Percentiles rank a stretch among this genome's conserved stretches.
Conservation (phyloP, 1,140 invertebrate genomes). For the Palaemon carinicauda region DNA sequence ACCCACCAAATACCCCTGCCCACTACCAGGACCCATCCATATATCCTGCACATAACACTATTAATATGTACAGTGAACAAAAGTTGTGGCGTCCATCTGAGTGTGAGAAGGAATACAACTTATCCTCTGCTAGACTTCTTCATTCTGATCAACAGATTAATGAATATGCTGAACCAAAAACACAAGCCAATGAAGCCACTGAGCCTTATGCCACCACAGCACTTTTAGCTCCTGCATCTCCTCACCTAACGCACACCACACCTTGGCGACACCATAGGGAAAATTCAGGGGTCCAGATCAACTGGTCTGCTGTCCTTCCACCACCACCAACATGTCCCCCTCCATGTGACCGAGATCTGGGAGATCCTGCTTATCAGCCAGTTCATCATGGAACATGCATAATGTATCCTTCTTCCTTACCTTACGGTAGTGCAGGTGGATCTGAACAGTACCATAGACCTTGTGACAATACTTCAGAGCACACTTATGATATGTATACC, state of each 20-base stretch:
- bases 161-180: slow-evolving; percentile 58
- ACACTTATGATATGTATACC: background rate
- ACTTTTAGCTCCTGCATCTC: slow-evolving; percentile 35
- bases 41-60: slow-evolving; percentile 44
- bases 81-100: slow-evolving; percentile 56
- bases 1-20: slow-evolving; percentile 28
- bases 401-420: background rate
- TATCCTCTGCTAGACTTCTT: slow-evolving; percentile 49
- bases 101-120: slow-evolving; percentile 51
- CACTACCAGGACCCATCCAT: slow-evolving; percentile 50
- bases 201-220: slow-evolving; percentile 49
- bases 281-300: slow-evolving; percentile 3
- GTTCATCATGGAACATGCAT: background rate
- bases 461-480: background rate
- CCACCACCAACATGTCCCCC: slow-evolving; percentile 49
- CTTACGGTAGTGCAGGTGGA: background rate
- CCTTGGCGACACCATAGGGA: background rate
- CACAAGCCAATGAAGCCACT: slow-evolving; percentile 25
- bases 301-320: slow-evolving; percentile 42
- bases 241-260: background rate
- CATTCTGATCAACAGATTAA: slow-evolving; percentile 48
- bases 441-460: background rate
- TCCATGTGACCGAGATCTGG: background rate
- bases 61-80: slow-evolving; percentile 59
- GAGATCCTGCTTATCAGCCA: background rate